phyloP scores from a whole-genome alignment of 2,888 invertebrate genomes.

The Glaucopsyche alexis region DNA sequence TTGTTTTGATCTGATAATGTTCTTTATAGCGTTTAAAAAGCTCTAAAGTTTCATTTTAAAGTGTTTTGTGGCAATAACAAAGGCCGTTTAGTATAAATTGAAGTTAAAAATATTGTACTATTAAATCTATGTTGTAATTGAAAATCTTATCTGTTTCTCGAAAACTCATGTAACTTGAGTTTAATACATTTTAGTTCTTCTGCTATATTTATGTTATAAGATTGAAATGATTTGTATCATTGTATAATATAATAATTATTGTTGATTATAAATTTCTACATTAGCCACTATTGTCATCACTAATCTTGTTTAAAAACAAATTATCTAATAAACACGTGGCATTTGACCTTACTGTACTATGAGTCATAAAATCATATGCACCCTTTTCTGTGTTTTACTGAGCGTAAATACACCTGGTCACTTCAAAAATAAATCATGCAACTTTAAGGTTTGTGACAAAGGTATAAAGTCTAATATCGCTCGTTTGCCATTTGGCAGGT shows the following conservation, averaged over 20 bases:
- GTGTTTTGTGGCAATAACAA: not conserved
- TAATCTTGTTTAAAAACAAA: not conserved
- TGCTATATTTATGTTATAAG: too few species aligned
- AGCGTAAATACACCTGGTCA: slow-evolving; percentile 68
- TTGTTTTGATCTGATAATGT: slow-evolving; percentile 10
- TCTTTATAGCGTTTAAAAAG: slow-evolving; percentile 4
- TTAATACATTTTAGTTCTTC: too few species aligned
- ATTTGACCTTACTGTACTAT: slow-evolving; percentile 51
- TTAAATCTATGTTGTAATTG: not conserved
- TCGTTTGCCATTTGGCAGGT: slow-evolving; percentile 34
- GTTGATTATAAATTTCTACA: too few species aligned
- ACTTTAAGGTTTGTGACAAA: slow-evolving; percentile 33
- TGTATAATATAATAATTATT: too few species aligned
- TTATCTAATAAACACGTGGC: slow-evolving; percentile 61
- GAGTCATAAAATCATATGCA: slow-evolving; percentile 52
- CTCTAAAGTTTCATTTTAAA: not conserved
- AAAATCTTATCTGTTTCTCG: too few species aligned
- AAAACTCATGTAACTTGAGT: too few species aligned
- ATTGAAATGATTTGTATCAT: too few species aligned
- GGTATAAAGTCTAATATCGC: slow-evolving; percentile 16
- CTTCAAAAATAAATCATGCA: slow-evolving; percentile 32
- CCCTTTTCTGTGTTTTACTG: slow-evolving; percentile 57
- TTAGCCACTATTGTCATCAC: too few species aligned
- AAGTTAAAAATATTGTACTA: not conserved
- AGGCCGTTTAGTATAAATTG: not conserved